Conservation (phyloP, 2,888 invertebrate species). For the Sceliomorpha sp. region DNA sequence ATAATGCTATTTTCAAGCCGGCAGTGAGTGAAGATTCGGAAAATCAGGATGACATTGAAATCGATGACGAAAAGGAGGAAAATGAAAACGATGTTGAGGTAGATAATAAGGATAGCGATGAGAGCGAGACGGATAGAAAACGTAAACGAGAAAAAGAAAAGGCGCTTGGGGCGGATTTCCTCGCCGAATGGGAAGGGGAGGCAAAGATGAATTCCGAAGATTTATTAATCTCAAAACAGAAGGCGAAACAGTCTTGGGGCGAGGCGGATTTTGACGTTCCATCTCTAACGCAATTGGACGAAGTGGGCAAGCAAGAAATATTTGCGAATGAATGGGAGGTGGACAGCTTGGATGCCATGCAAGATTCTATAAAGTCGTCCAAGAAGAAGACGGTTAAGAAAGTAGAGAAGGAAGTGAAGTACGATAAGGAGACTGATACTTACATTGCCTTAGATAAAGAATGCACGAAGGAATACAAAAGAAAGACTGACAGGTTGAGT, state of each 20-base stretch:
- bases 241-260: conserved; percentile 60
- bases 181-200: conserved; percentile 66
- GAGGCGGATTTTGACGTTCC: conserved; percentile 74
- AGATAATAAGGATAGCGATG: conserved; percentile 2
- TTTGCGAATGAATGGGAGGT: conserved; percentile 77
- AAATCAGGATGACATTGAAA: too few relatives aligned
- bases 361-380: conserved; percentile 47
- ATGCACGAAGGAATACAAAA: conserved; percentile 61
- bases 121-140: conserved; percentile 39
- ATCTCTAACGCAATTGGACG: conserved; percentile 72
- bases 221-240: conserved; percentile 52
- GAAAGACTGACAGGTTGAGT: conserved; percentile 63
- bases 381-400: conserved; percentile 60
- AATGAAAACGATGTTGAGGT: neutral
- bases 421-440: conserved; percentile 74
- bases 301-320: conserved; percentile 62
- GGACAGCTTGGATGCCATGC: conserved; percentile 73
- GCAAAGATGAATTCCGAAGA: conserved; percentile 50
- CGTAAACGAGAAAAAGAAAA: conserved; percentile 54
- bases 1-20: too few relatives aligned
- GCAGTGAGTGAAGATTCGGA: too few relatives aligned
- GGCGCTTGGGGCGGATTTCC: conserved; percentile 45
- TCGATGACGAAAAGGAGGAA: neutral
- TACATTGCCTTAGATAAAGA: conserved; percentile 72
- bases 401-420: conserved; percentile 69